Evolutionary conservation across 2,888 invertebrate genomes (phyloP).

Genomic region (Tanytarsus gracilentus): DNA sequence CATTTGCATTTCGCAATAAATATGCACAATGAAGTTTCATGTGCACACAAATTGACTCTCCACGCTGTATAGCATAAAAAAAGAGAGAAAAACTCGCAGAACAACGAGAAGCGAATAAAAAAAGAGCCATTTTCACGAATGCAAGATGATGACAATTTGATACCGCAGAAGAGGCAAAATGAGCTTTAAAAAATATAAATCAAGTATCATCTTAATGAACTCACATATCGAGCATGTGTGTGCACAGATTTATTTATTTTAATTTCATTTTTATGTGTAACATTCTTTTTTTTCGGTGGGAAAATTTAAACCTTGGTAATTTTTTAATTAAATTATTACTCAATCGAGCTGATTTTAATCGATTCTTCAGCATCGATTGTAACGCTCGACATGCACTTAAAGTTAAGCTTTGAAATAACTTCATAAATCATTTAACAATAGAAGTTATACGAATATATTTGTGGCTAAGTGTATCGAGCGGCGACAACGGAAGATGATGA

Average conservation of each 20-base stretch:
- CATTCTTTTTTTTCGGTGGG: too few species aligned
- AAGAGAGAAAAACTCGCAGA: neutral
- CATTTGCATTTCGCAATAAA: slow-evolving; percentile 28
- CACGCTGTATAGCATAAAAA: neutral
- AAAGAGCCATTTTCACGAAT: slow-evolving; percentile 26
- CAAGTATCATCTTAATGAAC: slow-evolving; percentile 28
- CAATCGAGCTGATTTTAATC: too few species aligned
- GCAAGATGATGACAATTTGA: slow-evolving; percentile 28
- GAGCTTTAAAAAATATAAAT: slow-evolving; percentile 26
- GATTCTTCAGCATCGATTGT: too few species aligned
- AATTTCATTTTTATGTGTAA: too few species aligned
- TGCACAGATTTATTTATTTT: too few species aligned
- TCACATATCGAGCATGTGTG: too few species aligned
- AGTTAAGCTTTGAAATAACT: slow-evolving; percentile 13
- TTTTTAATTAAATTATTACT: too few species aligned
- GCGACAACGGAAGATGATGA: neutral
- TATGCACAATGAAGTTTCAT: slow-evolving; percentile 6
- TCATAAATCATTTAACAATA: slow-evolving; percentile 26
- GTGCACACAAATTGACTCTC: slow-evolving; percentile 6
- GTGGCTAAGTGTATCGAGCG: too few species aligned
- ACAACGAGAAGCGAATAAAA: neutral
- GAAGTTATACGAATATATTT: too few species aligned
- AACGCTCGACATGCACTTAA: too few species aligned
- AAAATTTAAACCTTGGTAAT: too few species aligned
- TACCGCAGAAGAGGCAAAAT: slow-evolving; percentile 9